Conservation (phyloP, 2,797 vertebrate species). For the Sciurus vulgaris region DNA sequence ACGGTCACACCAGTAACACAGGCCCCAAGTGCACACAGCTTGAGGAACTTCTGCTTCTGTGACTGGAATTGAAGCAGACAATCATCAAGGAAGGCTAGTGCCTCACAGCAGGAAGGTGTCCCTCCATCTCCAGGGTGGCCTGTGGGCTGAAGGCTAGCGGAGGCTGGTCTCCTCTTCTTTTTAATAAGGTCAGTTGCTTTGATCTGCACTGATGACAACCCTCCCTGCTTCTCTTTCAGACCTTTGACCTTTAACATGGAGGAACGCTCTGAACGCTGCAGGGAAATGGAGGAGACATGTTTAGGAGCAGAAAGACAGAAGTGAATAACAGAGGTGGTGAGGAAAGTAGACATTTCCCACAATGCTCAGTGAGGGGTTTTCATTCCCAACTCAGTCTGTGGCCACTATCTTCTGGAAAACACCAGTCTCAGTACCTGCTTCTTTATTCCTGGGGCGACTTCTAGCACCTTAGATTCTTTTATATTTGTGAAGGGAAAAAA, state of each 20-base stretch:
- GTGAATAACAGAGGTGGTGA: background rate
- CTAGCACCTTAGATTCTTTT: slow-evolving; percentile 53
- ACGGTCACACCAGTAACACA: background rate
- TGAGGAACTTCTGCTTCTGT: background rate
- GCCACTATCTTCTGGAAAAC: slow-evolving; percentile 34
- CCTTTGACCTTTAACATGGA: background rate
- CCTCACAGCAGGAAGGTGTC: background rate
- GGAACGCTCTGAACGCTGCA: background rate
- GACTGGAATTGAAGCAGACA: background rate
- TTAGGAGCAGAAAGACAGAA: background rate
- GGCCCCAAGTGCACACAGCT: background rate
- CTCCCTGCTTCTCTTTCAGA: background rate
- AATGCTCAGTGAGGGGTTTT: background rate
- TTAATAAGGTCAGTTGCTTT: background rate
- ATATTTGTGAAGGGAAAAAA: background rate
- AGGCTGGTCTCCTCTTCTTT: background rate
- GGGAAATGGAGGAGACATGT: background rate
- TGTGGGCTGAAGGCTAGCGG: background rate
- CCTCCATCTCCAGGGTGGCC: background rate
- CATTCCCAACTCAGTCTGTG: background rate
- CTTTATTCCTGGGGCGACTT: slow-evolving; percentile 28
- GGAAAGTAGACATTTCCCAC: background rate
- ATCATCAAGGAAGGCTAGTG: background rate
- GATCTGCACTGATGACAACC: background rate
- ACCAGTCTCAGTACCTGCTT: background rate